These are phyloP conservation scores for Strix uralensis DNA, from an alignment of 2,113 vertebrate genomes.

Conservation along the genomic window DNA sequence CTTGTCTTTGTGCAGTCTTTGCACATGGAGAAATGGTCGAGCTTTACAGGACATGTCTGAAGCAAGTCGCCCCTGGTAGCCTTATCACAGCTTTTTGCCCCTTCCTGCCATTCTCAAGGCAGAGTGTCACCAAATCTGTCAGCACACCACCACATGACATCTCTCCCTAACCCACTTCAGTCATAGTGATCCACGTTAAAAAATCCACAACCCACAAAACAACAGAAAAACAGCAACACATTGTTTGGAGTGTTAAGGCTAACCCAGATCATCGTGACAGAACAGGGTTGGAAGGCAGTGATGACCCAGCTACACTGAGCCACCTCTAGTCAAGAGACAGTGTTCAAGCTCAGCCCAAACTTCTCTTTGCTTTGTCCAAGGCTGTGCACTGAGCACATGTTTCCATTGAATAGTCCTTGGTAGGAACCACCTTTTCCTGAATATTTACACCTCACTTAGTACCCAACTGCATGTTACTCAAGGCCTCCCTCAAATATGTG, in stretches of 20 bases:
- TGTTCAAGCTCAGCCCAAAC: neutral
- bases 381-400: neutral
- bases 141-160: neutral
- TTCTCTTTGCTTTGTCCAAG: neutral
- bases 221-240: neutral
- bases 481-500: neutral
- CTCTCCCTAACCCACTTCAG: neutral
- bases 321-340: neutral
- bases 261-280: neutral
- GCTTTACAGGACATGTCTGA: neutral
- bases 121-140: neutral
- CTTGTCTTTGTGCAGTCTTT: neutral
- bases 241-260: neutral
- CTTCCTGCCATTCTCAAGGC: neutral
- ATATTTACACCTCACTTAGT: neutral
- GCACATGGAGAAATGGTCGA: rapidly evolving
- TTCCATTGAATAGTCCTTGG: neutral
- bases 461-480: neutral
- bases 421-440: neutral
- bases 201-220: neutral
- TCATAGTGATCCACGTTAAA: neutral
- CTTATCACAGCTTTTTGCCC: neutral
- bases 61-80: neutral
- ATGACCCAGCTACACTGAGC: neutral
- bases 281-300: rapidly evolving